Percentiles rank a stretch among this genome's conserved stretches.
Conservation (phyloP, 2,888 invertebrate genomes). For the Physocephala rufipes region DNA sequence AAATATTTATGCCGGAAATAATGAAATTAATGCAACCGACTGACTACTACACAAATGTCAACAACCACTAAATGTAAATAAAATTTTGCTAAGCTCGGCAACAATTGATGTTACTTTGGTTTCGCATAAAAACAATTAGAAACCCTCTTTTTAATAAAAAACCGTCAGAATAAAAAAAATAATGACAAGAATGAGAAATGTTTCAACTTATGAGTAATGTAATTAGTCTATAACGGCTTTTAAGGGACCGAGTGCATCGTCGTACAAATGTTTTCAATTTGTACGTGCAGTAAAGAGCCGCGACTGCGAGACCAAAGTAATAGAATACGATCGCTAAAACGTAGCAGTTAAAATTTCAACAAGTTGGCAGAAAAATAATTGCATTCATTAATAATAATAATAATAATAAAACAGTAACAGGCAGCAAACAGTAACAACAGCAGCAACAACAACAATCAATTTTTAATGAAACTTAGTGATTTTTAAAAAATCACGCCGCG, state of each 20-base stretch:
- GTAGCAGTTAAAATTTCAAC: conserved; percentile 34
- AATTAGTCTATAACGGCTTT: too few species aligned
- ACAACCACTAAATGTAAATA: conserved; percentile 14
- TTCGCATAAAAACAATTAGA: conserved; percentile 18
- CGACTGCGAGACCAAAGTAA: background rate
- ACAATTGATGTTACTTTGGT: background rate
- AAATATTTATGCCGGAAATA: background rate
- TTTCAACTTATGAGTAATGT: too few species aligned
- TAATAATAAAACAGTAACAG: too few species aligned
- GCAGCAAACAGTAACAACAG: too few species aligned
- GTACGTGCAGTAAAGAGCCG: conserved; percentile 7
- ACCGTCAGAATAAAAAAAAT: background rate
- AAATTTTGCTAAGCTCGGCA: conserved; percentile 24
- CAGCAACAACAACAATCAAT: background rate
- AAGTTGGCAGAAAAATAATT: conserved; percentile 31
- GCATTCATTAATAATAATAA: too few species aligned
- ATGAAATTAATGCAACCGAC: conserved; percentile 17
- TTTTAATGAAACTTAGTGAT: background rate
- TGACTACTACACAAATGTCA: conserved; percentile 1
- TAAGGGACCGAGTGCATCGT: too few species aligned
- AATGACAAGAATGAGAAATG: background rate
- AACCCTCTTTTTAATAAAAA: conserved; percentile 9
- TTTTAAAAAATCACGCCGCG: background rate
- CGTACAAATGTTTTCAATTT: too few species aligned
- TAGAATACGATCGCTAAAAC: conserved; percentile 7